A percentile compares a stretch with the other conserved stretches of the same genome.
These are phyloP conservation scores for Strongylocentrotus purpuratus DNA, from an alignment of 35 echinoderm and acorn worm species.

Conservation along the genomic window DNA sequence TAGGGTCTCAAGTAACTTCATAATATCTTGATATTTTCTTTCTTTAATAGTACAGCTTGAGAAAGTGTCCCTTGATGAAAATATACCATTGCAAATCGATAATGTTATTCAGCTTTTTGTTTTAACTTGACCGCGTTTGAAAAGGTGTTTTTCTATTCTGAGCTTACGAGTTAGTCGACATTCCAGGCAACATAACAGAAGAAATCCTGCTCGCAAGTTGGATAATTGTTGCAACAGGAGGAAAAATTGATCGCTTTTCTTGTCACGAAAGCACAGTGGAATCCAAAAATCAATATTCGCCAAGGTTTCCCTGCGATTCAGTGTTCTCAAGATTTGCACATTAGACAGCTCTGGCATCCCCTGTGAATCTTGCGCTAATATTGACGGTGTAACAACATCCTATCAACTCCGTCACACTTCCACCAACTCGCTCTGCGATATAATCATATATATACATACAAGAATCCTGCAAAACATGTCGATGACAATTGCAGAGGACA, in stretches of 20 bases:
- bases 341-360: not conserved
- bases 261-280: not conserved
- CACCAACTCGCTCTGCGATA: not conserved
- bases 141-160: not conserved
- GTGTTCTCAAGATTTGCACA: not conserved
- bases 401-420: conserved; percentile 1
- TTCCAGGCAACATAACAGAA: not conserved
- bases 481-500: not conserved
- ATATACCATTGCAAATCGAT: not conserved
- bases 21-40: not conserved
- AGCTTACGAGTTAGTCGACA: not conserved
- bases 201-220: not conserved
- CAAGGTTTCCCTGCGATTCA: not conserved
- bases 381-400: conserved; percentile 1
- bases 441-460: not conserved
- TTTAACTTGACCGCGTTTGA: not conserved
- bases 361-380: not conserved
- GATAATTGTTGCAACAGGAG: conserved; percentile 1
- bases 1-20: not conserved
- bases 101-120: not conserved
- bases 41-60: not conserved
- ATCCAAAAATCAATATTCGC: not conserved
- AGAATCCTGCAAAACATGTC: not conserved
- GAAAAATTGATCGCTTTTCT: conserved; percentile 1
- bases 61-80: not conserved